Evolutionary conservation across 1,140 invertebrate genomes (phyloP).

Genomic region (Leptinotarsa defecta): DNA sequence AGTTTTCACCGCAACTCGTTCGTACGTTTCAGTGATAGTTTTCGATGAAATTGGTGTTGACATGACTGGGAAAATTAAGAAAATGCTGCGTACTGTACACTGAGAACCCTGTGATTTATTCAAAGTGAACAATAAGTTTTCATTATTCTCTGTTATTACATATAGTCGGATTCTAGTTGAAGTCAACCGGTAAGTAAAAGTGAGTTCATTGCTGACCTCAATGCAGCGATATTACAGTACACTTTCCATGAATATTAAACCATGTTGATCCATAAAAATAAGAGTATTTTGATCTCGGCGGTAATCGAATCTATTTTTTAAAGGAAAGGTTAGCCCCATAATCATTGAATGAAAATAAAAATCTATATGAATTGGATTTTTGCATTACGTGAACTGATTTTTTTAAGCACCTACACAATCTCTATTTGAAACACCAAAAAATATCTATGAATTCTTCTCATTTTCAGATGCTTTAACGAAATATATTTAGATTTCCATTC

Average conservation of each 20-base stretch:
- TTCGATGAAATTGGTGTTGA: background rate
- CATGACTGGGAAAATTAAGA: background rate
- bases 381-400: too few species aligned
- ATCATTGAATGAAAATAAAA: too few species aligned
- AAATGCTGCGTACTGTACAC: background rate
- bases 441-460: too few species aligned
- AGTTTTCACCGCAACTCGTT: background rate
- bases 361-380: too few species aligned
- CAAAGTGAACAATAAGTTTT: background rate
- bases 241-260: slow-evolving; percentile 13
- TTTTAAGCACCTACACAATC: too few species aligned
- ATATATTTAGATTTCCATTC: too few species aligned
- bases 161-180: slow-evolving; percentile 1
- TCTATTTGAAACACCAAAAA: too few species aligned
- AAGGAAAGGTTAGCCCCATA: too few species aligned
- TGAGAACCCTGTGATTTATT: background rate
- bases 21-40: background rate
- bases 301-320: too few species aligned
- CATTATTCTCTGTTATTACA: background rate
- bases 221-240: background rate
- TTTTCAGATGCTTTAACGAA: too few species aligned
- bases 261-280: background rate
- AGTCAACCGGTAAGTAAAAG: slow-evolving; percentile 12
- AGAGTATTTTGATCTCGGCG: background rate
- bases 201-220: slow-evolving; percentile 10